Evolutionary conservation across 1,140 invertebrate genomes (phyloP).

Genomic region (Drosophila leontia): DNA sequence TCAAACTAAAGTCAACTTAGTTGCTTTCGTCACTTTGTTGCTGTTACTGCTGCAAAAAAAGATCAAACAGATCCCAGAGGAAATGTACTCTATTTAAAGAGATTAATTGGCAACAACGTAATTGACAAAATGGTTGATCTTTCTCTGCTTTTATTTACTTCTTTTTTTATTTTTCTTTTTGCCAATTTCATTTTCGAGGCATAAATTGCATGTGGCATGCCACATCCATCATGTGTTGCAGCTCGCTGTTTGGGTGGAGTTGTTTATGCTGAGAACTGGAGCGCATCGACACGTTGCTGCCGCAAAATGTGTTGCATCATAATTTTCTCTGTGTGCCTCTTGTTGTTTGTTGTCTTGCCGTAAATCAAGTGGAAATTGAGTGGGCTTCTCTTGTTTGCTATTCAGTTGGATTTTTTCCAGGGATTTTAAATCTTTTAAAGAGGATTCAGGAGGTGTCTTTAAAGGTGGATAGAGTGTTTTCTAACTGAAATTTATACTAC

Average conservation of each 20-base stretch:
- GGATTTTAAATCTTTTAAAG: not conserved
- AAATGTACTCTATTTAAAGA: conserved; percentile 27
- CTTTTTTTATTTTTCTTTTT: conserved; percentile 1
- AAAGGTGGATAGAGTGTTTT: not conserved
- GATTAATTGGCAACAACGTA: conserved; percentile 48
- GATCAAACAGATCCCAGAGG: conserved; percentile 32
- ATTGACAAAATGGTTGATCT: conserved; percentile 59
- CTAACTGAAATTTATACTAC: not conserved
- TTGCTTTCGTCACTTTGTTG: conserved; percentile 21
- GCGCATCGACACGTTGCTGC: conserved; percentile 69
- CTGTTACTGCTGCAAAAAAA: conserved; percentile 4
- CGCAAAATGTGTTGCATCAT: conserved; percentile 67
- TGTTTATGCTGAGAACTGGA: conserved; percentile 62
- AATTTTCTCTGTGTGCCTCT: conserved; percentile 11
- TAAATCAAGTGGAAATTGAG: conserved; percentile 31
- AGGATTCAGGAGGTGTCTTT: not conserved
- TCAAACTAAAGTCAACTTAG: conserved; percentile 8
- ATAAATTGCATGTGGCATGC: conserved; percentile 45
- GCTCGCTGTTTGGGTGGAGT: conserved; percentile 21
- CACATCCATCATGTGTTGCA: conserved; percentile 35
- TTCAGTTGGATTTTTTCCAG: not conserved
- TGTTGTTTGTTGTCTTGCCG: conserved; percentile 6
- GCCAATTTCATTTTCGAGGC: conserved; percentile 34
- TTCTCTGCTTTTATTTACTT: conserved; percentile 6
- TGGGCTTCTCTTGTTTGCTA: not conserved